Base-by-base conservation (phyloP, 2,888 invertebrate genomes). In the Euplagia quadripunctaria region DNA sequence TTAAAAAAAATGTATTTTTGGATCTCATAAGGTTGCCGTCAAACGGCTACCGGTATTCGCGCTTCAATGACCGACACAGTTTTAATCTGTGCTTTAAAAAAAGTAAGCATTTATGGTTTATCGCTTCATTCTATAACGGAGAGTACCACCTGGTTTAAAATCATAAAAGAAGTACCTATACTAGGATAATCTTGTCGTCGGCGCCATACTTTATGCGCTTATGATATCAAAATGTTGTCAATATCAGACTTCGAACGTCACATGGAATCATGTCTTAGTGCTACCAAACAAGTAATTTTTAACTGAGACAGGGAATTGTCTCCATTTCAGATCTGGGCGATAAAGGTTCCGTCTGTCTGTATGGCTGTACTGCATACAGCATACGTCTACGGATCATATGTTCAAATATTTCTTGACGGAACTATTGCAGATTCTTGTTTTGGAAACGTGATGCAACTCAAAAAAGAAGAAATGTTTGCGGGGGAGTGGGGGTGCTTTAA, bases 31-130 rank as follows among this genome's bases (percentile, higher is more conserved):
- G 51, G 79, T 81, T 83, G 84, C 84, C 77, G 80, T 84, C 88
- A 87, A 88, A 88, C 83, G 76, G 90, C 92, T 91, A 91, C 92
- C 89, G 90, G 92, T 89, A 86, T 91, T 90, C 79, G 81, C 80
- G 78, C 78, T 72, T 78, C 82, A 68, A 76, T 84, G 81, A 82
- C 78, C 75, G 70, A 74, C 72, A 79, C 89, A 86, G 89, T 90
- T 90, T 90, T 89, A 90, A 91, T 90, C 88, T 85, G 84, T 85
- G 81, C 82, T 87, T 86, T 86, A 89, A 89, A 88, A 77, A 77
- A 71, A 71, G 72, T 70, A 42, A 68, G 72, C 76, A 73, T 63
- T 78, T 49, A 58, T 72, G 72, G 66, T 75, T 83, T 86, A 87
- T 86, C 81, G 78, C 86, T 86, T 84, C 74, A 86, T 85, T 77